Conservation (phyloP, 2,797 vertebrate genomes). For the Sus cebifrons region DNA sequence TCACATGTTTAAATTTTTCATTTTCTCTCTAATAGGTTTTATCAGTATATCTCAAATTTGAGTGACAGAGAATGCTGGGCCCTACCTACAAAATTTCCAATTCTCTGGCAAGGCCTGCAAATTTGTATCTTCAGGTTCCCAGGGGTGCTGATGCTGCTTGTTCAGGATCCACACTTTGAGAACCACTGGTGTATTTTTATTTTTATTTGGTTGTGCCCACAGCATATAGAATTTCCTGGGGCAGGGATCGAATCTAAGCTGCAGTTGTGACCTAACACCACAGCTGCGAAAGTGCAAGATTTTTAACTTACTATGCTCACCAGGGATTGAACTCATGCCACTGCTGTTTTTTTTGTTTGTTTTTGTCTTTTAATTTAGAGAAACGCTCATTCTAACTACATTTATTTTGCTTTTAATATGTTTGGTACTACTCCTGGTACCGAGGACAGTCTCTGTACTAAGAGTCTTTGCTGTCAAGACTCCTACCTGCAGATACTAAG, state of each 20-base stretch:
- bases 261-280: no score
- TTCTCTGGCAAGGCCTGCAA: background rate
- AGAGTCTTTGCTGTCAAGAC: background rate
- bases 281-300: no score
- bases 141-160: background rate
- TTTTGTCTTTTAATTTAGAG: background rate
- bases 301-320: no score
- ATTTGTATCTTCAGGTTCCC: background rate
- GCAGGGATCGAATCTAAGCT: no score
- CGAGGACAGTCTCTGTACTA: background rate
- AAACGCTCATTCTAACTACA: background rate
- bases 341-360: no score
- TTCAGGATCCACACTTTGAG: background rate
- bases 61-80: background rate
- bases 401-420: slow-evolving; percentile 23
- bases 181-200: background rate
- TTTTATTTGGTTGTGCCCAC: no score
- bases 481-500: background rate
- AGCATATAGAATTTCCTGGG: no score
- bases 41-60: slow-evolving; percentile 40
- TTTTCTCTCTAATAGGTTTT: background rate
- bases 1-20: background rate
- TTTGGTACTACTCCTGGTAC: slow-evolving; percentile 21
- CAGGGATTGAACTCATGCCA: no score
- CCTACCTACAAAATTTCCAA: background rate